Evolutionary conservation across 2,113 vertebrate genomes (phyloP).

Genomic region (Uria aalge): DNA sequence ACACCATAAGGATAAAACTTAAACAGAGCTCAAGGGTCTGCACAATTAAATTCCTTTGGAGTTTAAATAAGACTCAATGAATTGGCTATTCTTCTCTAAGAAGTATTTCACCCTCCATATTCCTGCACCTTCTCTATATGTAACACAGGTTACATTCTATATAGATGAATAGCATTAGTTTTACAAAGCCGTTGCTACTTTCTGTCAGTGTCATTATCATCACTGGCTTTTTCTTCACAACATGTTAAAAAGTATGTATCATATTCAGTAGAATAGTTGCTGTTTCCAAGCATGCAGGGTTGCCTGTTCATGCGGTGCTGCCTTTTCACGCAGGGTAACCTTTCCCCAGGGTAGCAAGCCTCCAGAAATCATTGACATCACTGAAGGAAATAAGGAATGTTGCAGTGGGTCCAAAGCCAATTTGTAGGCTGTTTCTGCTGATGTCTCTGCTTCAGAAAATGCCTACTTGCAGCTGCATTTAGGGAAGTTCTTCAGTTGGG

Average conservation of each 20-base stretch:
- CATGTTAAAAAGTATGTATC: neutral
- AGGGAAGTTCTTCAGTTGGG: constrained; percentile 77
- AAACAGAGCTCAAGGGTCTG: neutral
- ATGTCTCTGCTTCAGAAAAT: constrained; percentile 33
- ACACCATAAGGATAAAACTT: neutral
- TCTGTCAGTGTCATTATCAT: neutral
- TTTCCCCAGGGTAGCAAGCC: neutral
- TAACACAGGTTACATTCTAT: neutral
- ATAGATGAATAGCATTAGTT: neutral
- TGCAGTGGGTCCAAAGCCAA: neutral
- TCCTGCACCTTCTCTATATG: neutral
- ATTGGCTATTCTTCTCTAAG: neutral
- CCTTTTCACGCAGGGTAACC: neutral
- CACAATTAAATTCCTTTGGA: neutral
- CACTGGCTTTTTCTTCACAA: neutral
- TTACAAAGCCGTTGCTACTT: neutral
- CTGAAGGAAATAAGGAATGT: neutral
- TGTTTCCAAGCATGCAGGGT: neutral
- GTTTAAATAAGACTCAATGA: neutral
- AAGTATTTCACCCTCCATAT: neutral
- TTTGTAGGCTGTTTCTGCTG: constrained; percentile 63
- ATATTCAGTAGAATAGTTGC: neutral
- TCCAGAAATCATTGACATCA: neutral
- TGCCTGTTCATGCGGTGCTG: neutral
- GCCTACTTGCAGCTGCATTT: constrained; percentile 58